Evolutionary conservation across 35 echinoderm and acorn worm genomes (phyloP), one percentile per base, ranked within the genome.

Genomic region (Heliocidaris tuberculata): DNA sequence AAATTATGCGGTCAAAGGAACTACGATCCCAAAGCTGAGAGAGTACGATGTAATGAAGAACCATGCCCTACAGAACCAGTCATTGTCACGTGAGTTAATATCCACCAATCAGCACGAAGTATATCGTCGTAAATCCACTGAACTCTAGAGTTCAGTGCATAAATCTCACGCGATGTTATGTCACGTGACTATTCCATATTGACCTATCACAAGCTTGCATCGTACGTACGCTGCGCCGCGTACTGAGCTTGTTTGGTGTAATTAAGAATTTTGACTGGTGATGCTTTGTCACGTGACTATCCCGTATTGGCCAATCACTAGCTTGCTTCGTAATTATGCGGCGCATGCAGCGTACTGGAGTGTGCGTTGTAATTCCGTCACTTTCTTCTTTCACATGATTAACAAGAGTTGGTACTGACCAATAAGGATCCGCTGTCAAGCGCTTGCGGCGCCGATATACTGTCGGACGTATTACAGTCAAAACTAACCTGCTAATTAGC

Each of bases 1-100:
- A 96, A 94, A 11, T 31, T 65, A 5, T 96, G 95, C 71, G 95
- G 95, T 24, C 93, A 94, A 47, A 94, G 30, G 5, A 85, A 49
- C 30, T 96, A 96, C 54, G 90, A 96, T 31, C 93, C 95, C 11
- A 96, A 96, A 94, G 95, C 30, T 16, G 86, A 60, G 29, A 94
- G 50, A 70, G 86, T 54, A 27, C 13, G 13, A 11, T 96, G 95
- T 49, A 96, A 96, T 32, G 86, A 94, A 52, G 85, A 94, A 13
- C 32, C 95, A 17, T 96, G 95, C 91, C 91, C 91, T 4, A 93
- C 91, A 30, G 48, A 93, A 93, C 13, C 91, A 19, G 31, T 52
- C n/a, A 59, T 52, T 30, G 48, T 93, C 50, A 93, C 91, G 91
- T 93, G 50, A 93, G 91, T 93, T 9, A 32, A 12, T 6, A 48